Base-by-base conservation (phyloP, 2,888 invertebrate species). In the Conus canariensis region DNA sequence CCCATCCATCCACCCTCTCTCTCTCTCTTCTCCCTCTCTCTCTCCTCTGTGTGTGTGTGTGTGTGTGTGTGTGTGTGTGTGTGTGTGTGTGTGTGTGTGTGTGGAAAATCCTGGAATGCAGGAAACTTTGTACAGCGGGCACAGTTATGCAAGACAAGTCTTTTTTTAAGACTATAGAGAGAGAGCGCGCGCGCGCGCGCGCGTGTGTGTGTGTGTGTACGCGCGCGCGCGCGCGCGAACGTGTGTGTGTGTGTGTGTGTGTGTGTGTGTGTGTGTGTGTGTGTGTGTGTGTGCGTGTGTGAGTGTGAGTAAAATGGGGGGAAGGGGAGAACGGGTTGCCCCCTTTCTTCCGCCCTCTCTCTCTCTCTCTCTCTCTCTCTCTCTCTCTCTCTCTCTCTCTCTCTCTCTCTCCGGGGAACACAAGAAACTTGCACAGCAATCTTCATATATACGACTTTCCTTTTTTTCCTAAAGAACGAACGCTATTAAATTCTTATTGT, bases 361-460 rank as follows among this genome's bases (percentile, higher is more conserved):
- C 77, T 30, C 77, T 30, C 77, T 30, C 77, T 77, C 77, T 25
- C 77, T 77, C 77, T 25, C 77, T 77, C 25, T 77, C 77, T 77
- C 77, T 77, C 77, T 77, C 77, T 77, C 77, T 30, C 77, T 74
- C 74, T 45, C 45, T 45, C 45, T 45, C 45, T 45, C 45, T 45
- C 45, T 45, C 45, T 45, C 45, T 45, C 45, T 45, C 45, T 45
- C 45, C 45, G 45, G 45, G 45, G 45, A 45, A 45, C 45, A 45
- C 45, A 45, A 45, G 45, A 45, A 45, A 45, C 45, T 45, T 45
- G 45, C 45, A 45, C 45, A 45, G 45, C 45, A 45, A 45, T 45
- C 45, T 45, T 45, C 45, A 45, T 45, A 45, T 45, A 45, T 45
- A 45, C 45, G 45, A 45, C 67, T 67, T 22, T 67, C 67, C 22